Conservation (phyloP, 2,888 invertebrate species). For the Onchidella celtica region DNA sequence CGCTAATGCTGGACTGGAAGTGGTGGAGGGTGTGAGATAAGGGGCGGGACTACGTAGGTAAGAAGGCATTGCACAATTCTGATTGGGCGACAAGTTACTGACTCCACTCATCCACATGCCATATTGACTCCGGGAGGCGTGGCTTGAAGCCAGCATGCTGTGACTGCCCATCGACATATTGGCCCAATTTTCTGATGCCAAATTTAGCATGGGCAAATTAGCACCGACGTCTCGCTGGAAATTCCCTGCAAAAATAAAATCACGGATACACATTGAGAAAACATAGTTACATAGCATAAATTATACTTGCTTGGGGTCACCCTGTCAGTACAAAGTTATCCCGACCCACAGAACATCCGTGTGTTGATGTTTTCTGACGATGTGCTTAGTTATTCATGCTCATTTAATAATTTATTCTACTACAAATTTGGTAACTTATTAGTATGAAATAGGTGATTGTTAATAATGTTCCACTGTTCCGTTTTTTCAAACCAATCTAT, state of each 20-base stretch:
- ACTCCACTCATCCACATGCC: slow-evolving; percentile 73
- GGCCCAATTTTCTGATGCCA: slow-evolving; percentile 71
- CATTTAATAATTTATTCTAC: too few relatives aligned
- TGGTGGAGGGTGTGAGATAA: slow-evolving; percentile 64
- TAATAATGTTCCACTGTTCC: too few relatives aligned
- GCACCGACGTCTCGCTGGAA: slow-evolving; percentile 68
- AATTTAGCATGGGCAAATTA: slow-evolving; percentile 71
- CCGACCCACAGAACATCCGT: too few relatives aligned
- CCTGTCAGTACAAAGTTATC: too few relatives aligned
- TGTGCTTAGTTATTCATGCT: too few relatives aligned
- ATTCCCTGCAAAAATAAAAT: slow-evolving; percentile 60
- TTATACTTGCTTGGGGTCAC: too few relatives aligned
- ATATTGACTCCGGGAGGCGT: slow-evolving; percentile 61
- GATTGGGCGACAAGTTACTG: slow-evolving; percentile 73
- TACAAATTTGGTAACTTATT: too few relatives aligned
- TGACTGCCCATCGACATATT: slow-evolving; percentile 63
- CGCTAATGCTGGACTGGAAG: slow-evolving; percentile 48
- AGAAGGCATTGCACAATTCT: slow-evolving; percentile 75
- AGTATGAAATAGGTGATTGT: too few relatives aligned
- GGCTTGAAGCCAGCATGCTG: slow-evolving; percentile 52
- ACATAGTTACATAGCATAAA: too few relatives aligned
- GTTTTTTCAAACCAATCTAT: too few relatives aligned
- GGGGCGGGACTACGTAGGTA: slow-evolving; percentile 64
- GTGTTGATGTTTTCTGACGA: too few relatives aligned
- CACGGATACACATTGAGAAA: slow-evolving; percentile 6